These are phyloP conservation scores for Colossoma macropomum DNA, from an alignment of 2,113 vertebrate genomes.

Conservation along the genomic window DNA sequence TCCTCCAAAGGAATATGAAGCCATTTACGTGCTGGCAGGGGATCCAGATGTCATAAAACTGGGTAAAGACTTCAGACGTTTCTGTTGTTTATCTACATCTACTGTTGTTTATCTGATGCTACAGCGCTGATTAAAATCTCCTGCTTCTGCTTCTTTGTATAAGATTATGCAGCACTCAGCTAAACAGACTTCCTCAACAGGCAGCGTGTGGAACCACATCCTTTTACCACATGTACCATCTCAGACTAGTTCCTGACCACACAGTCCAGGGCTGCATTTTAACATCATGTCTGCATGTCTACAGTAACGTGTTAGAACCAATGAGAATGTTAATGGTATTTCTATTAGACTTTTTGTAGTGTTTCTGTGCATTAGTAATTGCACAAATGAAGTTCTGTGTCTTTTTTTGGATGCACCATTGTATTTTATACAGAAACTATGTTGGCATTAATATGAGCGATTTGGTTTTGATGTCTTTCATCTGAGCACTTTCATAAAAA, in stretches of 20 bases:
- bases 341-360: too few species aligned
- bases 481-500: too few species aligned
- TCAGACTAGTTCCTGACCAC: background rate
- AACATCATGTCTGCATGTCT: background rate
- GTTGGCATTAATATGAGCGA: too few species aligned
- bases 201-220: background rate
- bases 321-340: too few species aligned
- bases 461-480: too few species aligned
- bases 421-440: too few species aligned
- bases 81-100: background rate
- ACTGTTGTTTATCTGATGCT: background rate
- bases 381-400: too few species aligned
- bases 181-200: background rate
- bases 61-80: background rate
- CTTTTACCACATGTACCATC: too few species aligned
- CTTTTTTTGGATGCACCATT: too few species aligned
- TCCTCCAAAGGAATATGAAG: background rate
- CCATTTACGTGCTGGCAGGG: slow-evolving; percentile 10
- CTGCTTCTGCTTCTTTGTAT: background rate
- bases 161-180: background rate
- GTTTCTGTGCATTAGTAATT: too few species aligned
- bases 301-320: too few species aligned
- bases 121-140: background rate
- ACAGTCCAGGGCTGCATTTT: background rate
- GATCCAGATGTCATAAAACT: background rate